phyloP scores from a whole-genome alignment of 2,113 vertebrate genomes.

The Trogon surrucura region DNA sequence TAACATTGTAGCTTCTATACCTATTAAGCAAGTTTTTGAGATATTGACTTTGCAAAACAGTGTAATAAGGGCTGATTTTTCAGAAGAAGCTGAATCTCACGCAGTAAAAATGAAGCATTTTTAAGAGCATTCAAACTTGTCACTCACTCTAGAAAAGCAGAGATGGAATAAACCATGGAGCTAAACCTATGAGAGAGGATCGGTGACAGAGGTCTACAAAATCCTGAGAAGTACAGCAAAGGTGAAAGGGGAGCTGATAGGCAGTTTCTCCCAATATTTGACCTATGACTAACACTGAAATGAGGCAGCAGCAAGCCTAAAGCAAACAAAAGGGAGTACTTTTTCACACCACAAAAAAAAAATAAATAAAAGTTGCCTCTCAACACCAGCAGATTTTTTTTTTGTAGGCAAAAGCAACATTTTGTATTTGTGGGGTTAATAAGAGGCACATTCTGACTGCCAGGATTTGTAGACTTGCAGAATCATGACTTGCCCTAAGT shows the following conservation, averaged over 20 bases:
- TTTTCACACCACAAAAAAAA: background rate
- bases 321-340: background rate
- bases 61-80: background rate
- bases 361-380: background rate
- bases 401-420: background rate
- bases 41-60: background rate
- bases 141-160: background rate
- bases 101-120: background rate
- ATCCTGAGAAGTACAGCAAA: background rate
- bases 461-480: background rate
- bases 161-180: background rate
- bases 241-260: background rate
- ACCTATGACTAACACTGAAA: background rate
- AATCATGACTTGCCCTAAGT: background rate
- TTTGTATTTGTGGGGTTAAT: background rate
- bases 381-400: background rate
- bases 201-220: background rate
- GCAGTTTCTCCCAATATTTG: background rate
- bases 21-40: background rate
- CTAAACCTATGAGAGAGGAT: background rate
- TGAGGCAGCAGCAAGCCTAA: background rate
- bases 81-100: background rate
- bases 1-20: background rate
- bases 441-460: background rate
- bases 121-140: background rate